Base-by-base conservation (phyloP, 2,113 vertebrate genomes). In the Tautogolabrus adspersus region DNA sequence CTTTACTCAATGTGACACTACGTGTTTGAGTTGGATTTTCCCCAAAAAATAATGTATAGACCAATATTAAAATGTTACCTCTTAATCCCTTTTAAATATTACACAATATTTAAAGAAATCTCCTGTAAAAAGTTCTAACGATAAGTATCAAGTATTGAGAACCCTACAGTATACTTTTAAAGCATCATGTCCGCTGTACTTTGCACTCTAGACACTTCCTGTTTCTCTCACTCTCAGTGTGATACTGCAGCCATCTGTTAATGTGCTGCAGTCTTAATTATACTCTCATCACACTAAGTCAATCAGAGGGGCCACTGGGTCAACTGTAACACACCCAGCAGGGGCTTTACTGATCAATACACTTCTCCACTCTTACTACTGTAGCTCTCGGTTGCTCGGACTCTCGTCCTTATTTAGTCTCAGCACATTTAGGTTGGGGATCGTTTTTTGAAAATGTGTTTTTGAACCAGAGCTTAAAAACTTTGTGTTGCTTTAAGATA, bases 241-340 rank as follows among this genome's bases (percentile, higher is more conserved):
- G 83, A 60, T 34, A 34, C 64, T 60, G 56, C 10, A 6, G 67
- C 82, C 75, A 81, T 89, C 86, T 86, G 78, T 82, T 85, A 71
- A 75, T 73, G 67, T 75, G 81, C 76, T 77, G 74, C 83, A 77
- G 77, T 82, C 87, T 92, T 92, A 92, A 93, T 93, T 92, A 94
- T 80, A 81, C 72, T 82, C 84, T 78, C 87, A 87, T 90, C 87
- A 78, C 70, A 77, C 71, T 75, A 77, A 87, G 87, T 92, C 84
- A 79, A 88, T 89, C 76, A 63, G 76, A 79, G 66, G 66, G 37
- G 64, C 16, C n/a, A 38, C 57, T 6, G 38, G 68, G 84, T 72
- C 52, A 63, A 79, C 70, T 79, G 66, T 74, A 79, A 59, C 69
- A 62, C 80, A 67, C 71, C 78, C 51, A 74, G 64, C 55, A 40